phyloP scores from a whole-genome alignment of 1,140 invertebrate species.

The Ceratoteleas bidentatus region DNA sequence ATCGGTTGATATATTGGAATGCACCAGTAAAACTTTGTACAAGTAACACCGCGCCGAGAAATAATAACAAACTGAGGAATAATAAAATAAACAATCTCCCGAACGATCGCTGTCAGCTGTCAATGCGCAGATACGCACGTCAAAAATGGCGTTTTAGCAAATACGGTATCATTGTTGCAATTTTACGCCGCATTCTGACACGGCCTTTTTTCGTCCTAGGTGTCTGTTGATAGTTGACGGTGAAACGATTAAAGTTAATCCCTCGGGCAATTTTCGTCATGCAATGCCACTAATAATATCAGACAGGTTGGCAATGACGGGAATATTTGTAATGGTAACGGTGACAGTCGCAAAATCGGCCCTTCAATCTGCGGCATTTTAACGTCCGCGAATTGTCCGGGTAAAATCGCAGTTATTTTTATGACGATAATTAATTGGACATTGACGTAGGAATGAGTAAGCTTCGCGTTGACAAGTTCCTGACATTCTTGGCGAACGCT shows the following conservation, averaged over 20 bases:
- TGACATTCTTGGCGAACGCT: constrained; percentile 4
- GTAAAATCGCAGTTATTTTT: constrained; percentile 31
- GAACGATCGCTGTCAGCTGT: no score
- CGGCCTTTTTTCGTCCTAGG: constrained; percentile 1
- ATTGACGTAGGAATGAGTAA: constrained; percentile 15
- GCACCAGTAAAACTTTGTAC: no score
- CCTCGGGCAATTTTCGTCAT: constrained; percentile 33
- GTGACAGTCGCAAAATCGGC: constrained; percentile 29
- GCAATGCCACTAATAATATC: constrained; percentile 34
- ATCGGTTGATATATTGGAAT: no score
- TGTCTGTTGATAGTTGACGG: constrained; percentile 19
- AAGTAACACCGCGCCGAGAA: no score
- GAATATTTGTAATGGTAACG: constrained; percentile 41
- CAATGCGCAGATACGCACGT: no score
- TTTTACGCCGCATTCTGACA: constrained; percentile 13
- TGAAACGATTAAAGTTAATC: constrained; percentile 36
- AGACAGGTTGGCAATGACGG: constrained; percentile 31
- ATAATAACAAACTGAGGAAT: no score
- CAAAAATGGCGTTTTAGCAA: no score
- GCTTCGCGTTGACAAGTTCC: constrained; percentile 5
- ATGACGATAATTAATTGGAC: constrained; percentile 19
- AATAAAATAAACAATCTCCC: neutral
- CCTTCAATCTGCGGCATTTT: constrained; percentile 30
- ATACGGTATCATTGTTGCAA: neutral
- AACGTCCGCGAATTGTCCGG: constrained; percentile 17